phyloP scores from a whole-genome alignment of 1,140 invertebrate genomes.

The Drosophila guanche region DNA sequence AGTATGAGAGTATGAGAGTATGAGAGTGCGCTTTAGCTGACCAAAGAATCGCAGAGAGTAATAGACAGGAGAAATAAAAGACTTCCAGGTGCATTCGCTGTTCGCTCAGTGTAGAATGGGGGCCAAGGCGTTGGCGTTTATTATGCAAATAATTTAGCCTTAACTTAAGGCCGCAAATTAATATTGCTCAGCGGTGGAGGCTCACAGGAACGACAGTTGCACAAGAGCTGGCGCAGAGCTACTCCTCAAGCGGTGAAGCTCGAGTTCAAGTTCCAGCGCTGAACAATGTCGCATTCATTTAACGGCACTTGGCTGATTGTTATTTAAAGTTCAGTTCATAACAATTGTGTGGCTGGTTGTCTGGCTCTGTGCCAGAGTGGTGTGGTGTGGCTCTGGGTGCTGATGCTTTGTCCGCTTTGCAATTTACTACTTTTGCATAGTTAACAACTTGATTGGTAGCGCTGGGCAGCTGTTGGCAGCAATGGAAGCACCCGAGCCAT shows the following conservation, averaged over 20 bases:
- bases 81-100: conserved; percentile 15
- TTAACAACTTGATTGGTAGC: conserved; percentile 81
- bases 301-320: conserved; percentile 80
- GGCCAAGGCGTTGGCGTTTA: conserved; percentile 76
- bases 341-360: conserved; percentile 53
- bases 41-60: conserved; percentile 31
- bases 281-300: conserved; percentile 79
- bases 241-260: background rate
- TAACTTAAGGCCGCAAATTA: conserved; percentile 71
- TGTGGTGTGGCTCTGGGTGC: conserved; percentile 17
- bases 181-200: conserved; percentile 52
- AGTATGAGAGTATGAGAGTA: conserved; percentile 27
- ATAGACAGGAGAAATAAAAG: background rate
- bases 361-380: background rate
- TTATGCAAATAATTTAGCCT: conserved; percentile 80
- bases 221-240: no score
- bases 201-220: no score
- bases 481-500: conserved; percentile 6
- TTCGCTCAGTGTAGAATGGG: conserved; percentile 20
- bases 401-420: conserved; percentile 55
- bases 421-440: conserved; percentile 77
- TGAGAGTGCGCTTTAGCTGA: conserved; percentile 67
- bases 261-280: conserved; percentile 13
- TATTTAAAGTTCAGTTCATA: conserved; percentile 81
- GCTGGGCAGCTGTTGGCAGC: conserved; percentile 67